These are phyloP conservation scores for Colletes gigas DNA, from an alignment of 1,140 invertebrate species.

Conservation along the genomic window DNA sequence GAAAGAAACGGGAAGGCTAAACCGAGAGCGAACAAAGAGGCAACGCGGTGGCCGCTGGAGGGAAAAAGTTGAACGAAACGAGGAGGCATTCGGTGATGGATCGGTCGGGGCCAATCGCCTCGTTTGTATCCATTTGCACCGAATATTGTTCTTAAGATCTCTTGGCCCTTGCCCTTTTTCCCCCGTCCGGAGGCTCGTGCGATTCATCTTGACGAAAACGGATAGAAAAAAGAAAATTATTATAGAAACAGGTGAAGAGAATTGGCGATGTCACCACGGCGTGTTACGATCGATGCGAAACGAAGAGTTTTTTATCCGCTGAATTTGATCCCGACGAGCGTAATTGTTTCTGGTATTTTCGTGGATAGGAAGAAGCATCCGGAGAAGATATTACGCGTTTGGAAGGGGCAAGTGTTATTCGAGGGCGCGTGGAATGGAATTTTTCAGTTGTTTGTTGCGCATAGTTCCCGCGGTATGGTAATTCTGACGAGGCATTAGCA, in stretches of 20 bases:
- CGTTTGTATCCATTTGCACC: conserved; percentile 75
- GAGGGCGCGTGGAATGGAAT: conserved; percentile 35
- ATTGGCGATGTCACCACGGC: conserved; percentile 48
- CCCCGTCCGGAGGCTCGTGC: conserved; percentile 22
- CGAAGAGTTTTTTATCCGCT: too few species aligned
- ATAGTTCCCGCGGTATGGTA: conserved; percentile 60
- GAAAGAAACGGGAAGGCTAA: conserved; percentile 25
- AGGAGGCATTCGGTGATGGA: conserved; percentile 65
- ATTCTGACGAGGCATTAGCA: conserved; percentile 58
- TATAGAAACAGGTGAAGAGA: conserved; percentile 33
- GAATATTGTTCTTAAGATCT: conserved; percentile 71
- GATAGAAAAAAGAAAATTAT: conserved; percentile 36
- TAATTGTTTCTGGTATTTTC: too few species aligned
- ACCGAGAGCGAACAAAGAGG: neutral
- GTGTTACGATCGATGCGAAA: conserved; percentile 18
- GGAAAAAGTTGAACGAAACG: conserved; percentile 51
- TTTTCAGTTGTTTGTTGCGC: conserved; percentile 58
- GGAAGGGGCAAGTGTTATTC: neutral
- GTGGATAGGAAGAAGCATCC: too few species aligned
- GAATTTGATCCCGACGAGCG: too few species aligned
- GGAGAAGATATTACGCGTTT: too few species aligned
- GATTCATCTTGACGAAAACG: conserved; percentile 61
- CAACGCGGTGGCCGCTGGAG: conserved; percentile 16
- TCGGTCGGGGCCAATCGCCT: conserved; percentile 71
- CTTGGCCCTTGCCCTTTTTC: conserved; percentile 46